Evolutionary conservation across 2,797 vertebrate genomes (phyloP), one percentile per base, ranked within the genome.

Genomic region (Okamejei kenojei): DNA sequence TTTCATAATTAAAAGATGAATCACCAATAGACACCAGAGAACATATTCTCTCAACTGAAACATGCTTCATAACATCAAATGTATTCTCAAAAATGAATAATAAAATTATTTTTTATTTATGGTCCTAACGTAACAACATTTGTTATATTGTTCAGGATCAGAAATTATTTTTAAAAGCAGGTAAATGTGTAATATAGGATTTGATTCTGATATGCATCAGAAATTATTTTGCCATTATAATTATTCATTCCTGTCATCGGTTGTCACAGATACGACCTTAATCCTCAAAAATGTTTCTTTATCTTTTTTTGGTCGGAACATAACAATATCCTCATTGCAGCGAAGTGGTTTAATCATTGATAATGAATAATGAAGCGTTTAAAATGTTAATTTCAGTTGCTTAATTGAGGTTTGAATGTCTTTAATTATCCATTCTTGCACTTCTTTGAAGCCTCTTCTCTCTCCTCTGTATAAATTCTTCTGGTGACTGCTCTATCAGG

Each of bases 321-420:
- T 71, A 92, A 92, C 71, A 92, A 54, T 92, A 76, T 58, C 73
- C 71, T 54, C 90, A 92, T 76, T 76, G 38, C 73, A 54, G 84
- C 90, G 26, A 58, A 71, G 23, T 74, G 90, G 38, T 76, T 92
- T 76, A 92, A 92, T 92, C 90, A 92, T 76, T 92, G 90, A 92
- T 76, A 73, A 92, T 92, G 65, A 92, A 92, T 58, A 92, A 92
- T 92, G 90, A 92, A 38, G 68, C 90, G 58, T 76, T 92, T 92
- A 92, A 92, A 74, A 92, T 92, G 90, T 54, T 92, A 92, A 92
- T 92, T 92, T 92, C 71, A n/a, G 3, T 76, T 54, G 26, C 76
- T 76, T 92, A 92, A 92, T 92, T 92, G 90, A 74, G 38, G 15
- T 92, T 92, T 92, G 68, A 92, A 76, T 92, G 68, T 32, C 90